Conservation (phyloP, 2,797 vertebrate genomes). For the Falco concolor region DNA sequence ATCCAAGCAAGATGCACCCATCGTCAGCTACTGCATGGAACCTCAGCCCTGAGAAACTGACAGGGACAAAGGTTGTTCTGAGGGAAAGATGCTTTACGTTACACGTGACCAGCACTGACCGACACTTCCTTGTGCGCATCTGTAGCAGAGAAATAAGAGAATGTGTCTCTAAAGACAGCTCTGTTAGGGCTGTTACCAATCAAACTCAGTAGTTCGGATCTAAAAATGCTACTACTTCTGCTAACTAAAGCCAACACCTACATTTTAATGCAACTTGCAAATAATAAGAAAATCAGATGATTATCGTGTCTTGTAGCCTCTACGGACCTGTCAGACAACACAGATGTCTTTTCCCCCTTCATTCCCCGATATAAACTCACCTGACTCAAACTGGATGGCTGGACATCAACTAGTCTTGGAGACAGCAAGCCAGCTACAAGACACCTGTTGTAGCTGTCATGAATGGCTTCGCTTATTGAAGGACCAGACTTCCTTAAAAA, state of each 20-base stretch:
- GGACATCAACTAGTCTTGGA: conserved; percentile 83
- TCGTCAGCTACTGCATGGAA: neutral
- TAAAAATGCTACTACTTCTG: neutral
- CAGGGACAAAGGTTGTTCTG: fast-evolving
- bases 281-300: neutral
- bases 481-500: conserved; percentile 89
- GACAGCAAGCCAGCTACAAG: conserved; percentile 92
- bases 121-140: fast-evolving
- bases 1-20: neutral
- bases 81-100: neutral
- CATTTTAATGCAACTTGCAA: neutral
- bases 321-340: neutral
- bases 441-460: conserved; percentile 86
- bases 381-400: conserved; percentile 82
- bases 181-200: neutral
- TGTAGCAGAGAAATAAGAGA: neutral
- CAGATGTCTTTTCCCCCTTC: neutral
- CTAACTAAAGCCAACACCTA: neutral
- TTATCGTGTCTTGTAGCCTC: neutral
- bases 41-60: neutral
- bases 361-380: conserved; percentile 44
- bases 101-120: neutral
- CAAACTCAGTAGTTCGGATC: neutral
- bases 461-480: conserved; percentile 85
- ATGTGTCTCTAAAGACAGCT: neutral